phyloP scores from a whole-genome alignment of 2,888 invertebrate genomes.

The Allygus modestus region DNA sequence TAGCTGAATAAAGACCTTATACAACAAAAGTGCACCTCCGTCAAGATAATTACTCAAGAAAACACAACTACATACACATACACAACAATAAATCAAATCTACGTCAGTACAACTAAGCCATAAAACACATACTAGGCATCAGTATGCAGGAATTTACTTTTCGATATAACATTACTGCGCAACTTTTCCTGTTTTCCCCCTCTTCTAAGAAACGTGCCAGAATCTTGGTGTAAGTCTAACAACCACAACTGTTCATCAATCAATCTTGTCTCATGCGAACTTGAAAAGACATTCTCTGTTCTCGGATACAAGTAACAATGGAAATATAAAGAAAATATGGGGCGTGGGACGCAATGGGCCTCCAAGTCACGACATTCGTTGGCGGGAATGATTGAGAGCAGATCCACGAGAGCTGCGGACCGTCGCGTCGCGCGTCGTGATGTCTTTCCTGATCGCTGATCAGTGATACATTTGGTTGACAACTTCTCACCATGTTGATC shows the following conservation, averaged over 20 bases:
- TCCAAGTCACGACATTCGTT: not conserved
- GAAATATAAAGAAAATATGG: conserved; percentile 1
- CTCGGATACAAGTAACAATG: not conserved
- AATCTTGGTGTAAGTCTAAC: not conserved
- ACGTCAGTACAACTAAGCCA: too few species aligned
- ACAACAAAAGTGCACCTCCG: too few species aligned
- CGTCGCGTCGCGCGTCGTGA: not conserved
- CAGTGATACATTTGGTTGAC: not conserved
- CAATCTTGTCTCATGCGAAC: not conserved
- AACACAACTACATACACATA: too few species aligned
- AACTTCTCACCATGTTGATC: too few species aligned
- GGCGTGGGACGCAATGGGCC: not conserved
- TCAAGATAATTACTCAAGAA: too few species aligned
- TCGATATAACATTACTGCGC: too few species aligned
- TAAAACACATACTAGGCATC: too few species aligned
- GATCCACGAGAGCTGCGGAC: not conserved
- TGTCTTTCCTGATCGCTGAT: not conserved
- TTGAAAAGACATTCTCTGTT: not conserved
- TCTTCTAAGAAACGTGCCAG: not conserved
- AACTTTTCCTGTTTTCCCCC: not conserved
- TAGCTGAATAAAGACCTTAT: too few species aligned
- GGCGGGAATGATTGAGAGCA: not conserved
- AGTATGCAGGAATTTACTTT: too few species aligned
- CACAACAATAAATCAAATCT: too few species aligned
- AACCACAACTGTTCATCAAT: not conserved